phyloP scores from a whole-genome alignment of 2,797 vertebrate species.

The Hyperoplus immaculatus region DNA sequence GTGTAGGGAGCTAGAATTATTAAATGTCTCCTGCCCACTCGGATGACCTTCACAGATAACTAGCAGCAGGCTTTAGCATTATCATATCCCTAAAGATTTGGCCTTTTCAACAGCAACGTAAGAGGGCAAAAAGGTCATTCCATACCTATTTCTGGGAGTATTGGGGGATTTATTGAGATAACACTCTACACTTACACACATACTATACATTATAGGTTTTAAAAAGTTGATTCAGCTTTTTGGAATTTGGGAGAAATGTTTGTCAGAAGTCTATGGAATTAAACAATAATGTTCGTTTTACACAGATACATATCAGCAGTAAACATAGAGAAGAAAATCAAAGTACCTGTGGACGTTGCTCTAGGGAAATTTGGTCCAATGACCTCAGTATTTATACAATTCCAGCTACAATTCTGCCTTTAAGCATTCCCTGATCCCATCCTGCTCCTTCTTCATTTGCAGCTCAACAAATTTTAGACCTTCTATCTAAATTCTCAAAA shows the following conservation, averaged over 20 bases:
- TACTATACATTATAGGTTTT: too few species aligned
- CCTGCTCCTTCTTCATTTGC: background rate
- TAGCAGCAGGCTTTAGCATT: background rate
- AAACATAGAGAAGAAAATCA: too few species aligned
- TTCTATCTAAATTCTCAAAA: background rate
- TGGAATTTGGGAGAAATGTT: too few species aligned
- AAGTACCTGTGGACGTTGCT: background rate
- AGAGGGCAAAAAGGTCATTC: background rate
- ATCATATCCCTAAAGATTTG: background rate
- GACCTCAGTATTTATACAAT: background rate
- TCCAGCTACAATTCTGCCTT: background rate
- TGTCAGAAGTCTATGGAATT: too few species aligned
- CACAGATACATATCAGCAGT: too few species aligned
- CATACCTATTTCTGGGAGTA: background rate
- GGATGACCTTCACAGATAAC: slow-evolving; percentile 43
- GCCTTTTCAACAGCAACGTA: background rate
- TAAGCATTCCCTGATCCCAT: background rate
- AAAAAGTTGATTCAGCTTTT: too few species aligned
- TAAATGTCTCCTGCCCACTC: background rate
- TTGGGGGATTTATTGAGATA: background rate
- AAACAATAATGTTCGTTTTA: too few species aligned
- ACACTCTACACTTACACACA: too few species aligned
- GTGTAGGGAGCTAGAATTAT: background rate
- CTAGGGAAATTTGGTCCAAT: background rate
- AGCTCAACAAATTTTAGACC: background rate